These are phyloP conservation scores for Vollenhovia emeryi DNA, from an alignment of 1,140 invertebrate species.

Conservation along the genomic window DNA sequence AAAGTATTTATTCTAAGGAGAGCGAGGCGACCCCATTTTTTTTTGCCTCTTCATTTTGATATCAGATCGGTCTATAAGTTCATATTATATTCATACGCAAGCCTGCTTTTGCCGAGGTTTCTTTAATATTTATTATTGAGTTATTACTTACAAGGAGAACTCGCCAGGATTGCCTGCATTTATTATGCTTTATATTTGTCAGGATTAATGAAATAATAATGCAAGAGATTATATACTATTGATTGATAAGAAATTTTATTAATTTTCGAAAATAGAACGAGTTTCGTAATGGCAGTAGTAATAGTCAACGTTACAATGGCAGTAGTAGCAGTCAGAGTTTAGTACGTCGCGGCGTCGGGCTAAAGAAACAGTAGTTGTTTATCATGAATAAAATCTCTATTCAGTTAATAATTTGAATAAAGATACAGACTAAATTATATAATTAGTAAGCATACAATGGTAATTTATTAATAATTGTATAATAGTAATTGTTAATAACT, in stretches of 20 bases:
- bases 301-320: background rate
- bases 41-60: background rate
- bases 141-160: no score
- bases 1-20: constrained; percentile 14
- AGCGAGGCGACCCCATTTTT: background rate
- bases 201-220: background rate
- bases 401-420: background rate
- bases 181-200: background rate
- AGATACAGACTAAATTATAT: background rate
- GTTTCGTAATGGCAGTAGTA: background rate
- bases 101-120: background rate
- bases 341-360: background rate
- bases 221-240: background rate
- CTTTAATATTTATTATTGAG: background rate
- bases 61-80: background rate
- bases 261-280: background rate
- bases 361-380: background rate
- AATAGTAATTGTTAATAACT: background rate
- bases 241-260: background rate
- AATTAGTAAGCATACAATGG: background rate
- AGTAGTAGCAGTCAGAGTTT: background rate
- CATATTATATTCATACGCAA: background rate
- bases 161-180: background rate
- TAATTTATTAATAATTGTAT: background rate
- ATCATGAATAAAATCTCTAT: background rate